Evolutionary conservation across 2,113 vertebrate genomes (phyloP).

Genomic region (Malurus melanocephalus): DNA sequence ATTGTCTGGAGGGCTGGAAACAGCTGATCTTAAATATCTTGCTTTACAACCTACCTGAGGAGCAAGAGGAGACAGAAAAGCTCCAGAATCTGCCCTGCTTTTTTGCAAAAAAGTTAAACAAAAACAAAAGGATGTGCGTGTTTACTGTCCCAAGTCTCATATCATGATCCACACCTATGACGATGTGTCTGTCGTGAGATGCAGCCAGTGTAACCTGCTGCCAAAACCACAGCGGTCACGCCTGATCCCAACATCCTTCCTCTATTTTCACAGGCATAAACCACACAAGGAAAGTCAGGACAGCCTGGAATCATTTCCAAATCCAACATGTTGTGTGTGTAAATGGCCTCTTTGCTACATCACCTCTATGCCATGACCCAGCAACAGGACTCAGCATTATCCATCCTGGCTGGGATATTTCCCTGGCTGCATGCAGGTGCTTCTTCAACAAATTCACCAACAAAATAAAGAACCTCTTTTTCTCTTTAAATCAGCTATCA

Average conservation of each 20-base stretch:
- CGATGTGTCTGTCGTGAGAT: neutral
- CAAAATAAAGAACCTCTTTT: neutral
- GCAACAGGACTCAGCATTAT: fast-evolving
- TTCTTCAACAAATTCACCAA: neutral
- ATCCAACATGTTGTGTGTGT: neutral
- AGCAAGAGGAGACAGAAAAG: neutral
- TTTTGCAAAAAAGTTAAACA: neutral
- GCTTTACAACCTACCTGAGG: neutral
- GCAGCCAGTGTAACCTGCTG: fast-evolving
- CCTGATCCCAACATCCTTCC: neutral
- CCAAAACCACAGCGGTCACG: neutral
- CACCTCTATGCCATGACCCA: neutral
- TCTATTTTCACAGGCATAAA: neutral
- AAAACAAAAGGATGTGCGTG: neutral
- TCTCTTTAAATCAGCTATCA: neutral
- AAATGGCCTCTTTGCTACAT: neutral
- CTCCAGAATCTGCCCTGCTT: neutral
- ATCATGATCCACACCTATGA: neutral
- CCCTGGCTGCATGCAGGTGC: neutral
- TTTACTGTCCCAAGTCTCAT: neutral
- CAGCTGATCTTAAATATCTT: slow-evolving; percentile 5
- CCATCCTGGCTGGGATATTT: neutral
- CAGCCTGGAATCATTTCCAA: neutral
- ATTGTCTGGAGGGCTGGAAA: neutral
- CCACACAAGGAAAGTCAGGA: neutral